Evolutionary conservation across 2,797 vertebrate species (phyloP), one percentile per base, ranked within the genome.

Genomic region (Triplophysa bombifrons): DNA sequence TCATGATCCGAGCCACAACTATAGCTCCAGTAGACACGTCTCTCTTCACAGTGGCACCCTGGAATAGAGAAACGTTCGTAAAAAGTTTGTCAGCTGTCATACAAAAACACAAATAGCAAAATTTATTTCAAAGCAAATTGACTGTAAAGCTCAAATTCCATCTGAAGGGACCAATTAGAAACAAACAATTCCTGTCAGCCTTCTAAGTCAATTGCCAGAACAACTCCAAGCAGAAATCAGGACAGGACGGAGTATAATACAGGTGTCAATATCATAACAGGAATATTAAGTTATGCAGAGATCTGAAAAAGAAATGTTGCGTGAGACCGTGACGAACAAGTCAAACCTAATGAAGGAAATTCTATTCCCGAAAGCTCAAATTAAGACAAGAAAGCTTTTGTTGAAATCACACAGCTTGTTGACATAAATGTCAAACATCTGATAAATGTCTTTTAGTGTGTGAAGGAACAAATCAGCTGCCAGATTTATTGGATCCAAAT

Each of bases 1-100:
- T 94, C 95, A 98, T 95, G 89, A 99, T 94, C 81, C 96, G 92
- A 4, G 96, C 96, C 83, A 99, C 96, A 20, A 96, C 78, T 66
- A 97, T 94, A 0, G 95, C 95, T 51, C 96, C 96, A 0, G 93
- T 95, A 67, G 91, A 90, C 82, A 94, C 89, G 58, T 98, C 95
- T 85, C 86, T 94, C 89, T 95, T 96, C 82, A 99, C 95, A 14
- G 97, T 99, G 71, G 95, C 97, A 68, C 97, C 97, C 97, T 88
- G 84, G 80, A 82, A 68, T 50, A 81, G 67, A 86, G 74, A 77
- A 81, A 72, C 25, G n/a, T 27, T 63, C n/a, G n/a, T 3, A 20
- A 30, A 53, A 3, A 44, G 5, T 50, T 25, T 46, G 6, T 27
- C 58, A 17, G 34, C 74, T 68, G 44, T 60, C 55, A 38, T 60